Evolutionary conservation across 2,888 invertebrate genomes (phyloP).

Genomic region (Eupithecia dodoneata): DNA sequence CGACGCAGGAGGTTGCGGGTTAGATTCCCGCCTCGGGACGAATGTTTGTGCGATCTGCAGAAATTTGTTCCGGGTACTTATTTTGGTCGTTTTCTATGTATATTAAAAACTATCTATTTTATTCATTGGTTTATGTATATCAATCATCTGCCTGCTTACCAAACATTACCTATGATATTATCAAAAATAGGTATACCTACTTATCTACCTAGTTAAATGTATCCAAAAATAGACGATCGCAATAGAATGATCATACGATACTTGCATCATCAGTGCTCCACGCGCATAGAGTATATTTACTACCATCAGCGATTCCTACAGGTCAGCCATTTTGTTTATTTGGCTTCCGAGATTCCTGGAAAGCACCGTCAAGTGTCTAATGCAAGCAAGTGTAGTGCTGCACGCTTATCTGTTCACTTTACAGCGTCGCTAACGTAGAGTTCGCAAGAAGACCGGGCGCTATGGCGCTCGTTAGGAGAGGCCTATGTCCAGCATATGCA

Average conservation of each 20-base stretch:
- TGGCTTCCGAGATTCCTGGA: constrained; percentile 67
- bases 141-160: neutral
- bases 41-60: too few species aligned
- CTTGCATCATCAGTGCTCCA: constrained; percentile 58
- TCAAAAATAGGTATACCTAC: neutral
- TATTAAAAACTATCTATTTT: too few species aligned
- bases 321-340: constrained; percentile 57
- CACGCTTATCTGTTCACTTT: constrained; percentile 2
- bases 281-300: constrained; percentile 56
- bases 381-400: constrained; percentile 32
- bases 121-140: too few species aligned
- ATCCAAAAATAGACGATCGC: constrained; percentile 15
- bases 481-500: too few species aligned
- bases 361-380: constrained; percentile 49
- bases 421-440: neutral
- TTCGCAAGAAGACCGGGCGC: too few species aligned
- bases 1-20: too few species aligned
- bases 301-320: constrained; percentile 56
- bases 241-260: constrained; percentile 38
- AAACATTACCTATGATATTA: neutral
- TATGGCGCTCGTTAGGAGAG: too few species aligned
- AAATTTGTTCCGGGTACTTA: too few species aligned
- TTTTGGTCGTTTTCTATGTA: too few species aligned
- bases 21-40: too few species aligned
- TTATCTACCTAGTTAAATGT: neutral